phyloP scores from a whole-genome alignment of 2,113 vertebrate genomes.

The Isichthys henryi region DNA sequence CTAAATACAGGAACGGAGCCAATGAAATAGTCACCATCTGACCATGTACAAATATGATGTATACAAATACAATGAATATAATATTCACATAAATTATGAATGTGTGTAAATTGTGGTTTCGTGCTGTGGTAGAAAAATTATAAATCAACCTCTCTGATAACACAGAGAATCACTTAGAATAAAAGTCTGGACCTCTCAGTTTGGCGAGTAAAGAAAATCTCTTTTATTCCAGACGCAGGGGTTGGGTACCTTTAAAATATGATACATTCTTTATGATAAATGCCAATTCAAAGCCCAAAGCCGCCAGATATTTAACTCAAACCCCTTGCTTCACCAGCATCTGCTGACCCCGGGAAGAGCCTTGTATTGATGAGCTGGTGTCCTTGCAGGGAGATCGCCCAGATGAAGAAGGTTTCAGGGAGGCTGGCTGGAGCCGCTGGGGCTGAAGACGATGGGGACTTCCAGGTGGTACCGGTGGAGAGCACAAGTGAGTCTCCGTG shows the following conservation, averaged over 20 bases:
- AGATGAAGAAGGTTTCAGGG: conserved; percentile 36
- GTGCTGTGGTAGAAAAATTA: not conserved
- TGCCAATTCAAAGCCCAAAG: not conserved
- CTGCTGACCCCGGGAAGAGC: not conserved
- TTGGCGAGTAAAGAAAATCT: too few species aligned
- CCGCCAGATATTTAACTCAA: not conserved
- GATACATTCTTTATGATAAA: not conserved
- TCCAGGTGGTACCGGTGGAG: conserved; percentile 84
- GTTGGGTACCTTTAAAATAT: not conserved
- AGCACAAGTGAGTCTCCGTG: conserved; percentile 67
- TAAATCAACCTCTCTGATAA: too few species aligned
- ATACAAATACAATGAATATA: not conserved
- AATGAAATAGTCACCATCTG: not conserved
- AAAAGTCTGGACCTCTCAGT: too few species aligned
- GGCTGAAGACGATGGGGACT: conserved; percentile 42
- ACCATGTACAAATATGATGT: not conserved
- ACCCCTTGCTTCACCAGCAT: not conserved
- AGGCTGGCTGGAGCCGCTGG: conserved; percentile 10
- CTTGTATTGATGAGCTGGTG: not conserved
- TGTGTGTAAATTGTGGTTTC: not conserved
- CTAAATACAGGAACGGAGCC: not conserved
- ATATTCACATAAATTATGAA: not conserved
- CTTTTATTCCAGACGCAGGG: too few species aligned
- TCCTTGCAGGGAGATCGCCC: conserved; percentile 49
- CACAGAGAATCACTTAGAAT: too few species aligned